phyloP scores from a whole-genome alignment of 1,140 invertebrate genomes.

The Manduca sexta region DNA sequence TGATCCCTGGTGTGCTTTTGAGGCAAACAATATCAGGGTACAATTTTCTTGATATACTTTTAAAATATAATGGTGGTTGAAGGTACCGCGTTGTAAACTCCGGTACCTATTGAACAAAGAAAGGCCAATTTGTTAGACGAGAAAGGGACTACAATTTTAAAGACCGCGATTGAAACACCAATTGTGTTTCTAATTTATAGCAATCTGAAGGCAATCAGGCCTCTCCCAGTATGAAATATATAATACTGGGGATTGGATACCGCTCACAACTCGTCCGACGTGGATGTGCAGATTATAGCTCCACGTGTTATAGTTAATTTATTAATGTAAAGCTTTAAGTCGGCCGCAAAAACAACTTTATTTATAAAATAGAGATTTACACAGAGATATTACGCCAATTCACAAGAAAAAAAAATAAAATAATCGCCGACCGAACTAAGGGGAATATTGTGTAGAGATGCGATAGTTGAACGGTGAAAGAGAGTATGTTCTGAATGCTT shows the following conservation, averaged over 20 bases:
- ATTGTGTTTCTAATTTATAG: constrained; percentile 68
- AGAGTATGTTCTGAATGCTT: constrained; percentile 60
- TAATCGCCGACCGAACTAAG: constrained; percentile 21
- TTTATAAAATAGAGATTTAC: constrained; percentile 17
- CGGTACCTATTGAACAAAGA: constrained; percentile 58
- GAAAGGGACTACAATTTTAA: constrained; percentile 68
- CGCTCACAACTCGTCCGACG: constrained; percentile 40
- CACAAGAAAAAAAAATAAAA: constrained; percentile 48
- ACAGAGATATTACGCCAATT: constrained; percentile 24
- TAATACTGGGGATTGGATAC: constrained; percentile 51
- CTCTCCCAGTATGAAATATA: constrained; percentile 54
- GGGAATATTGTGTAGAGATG: constrained; percentile 43
- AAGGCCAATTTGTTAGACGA: constrained; percentile 65
- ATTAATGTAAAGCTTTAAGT: too few species aligned
- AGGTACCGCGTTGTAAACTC: constrained; percentile 31
- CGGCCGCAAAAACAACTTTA: too few species aligned
- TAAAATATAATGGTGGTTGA: constrained; percentile 31
- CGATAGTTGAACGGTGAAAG: constrained; percentile 67
- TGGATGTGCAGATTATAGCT: constrained; percentile 25
- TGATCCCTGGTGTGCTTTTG: constrained; percentile 5
- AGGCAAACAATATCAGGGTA: constrained; percentile 17
- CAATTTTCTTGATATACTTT: constrained; percentile 21
- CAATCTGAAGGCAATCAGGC: constrained; percentile 59
- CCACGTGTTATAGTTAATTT: constrained; percentile 9
- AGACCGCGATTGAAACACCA: constrained; percentile 53